Evolutionary conservation across 2,113 vertebrate species (phyloP), one percentile per base, ranked within the genome.

Genomic region (Malaclemys terrapin): DNA sequence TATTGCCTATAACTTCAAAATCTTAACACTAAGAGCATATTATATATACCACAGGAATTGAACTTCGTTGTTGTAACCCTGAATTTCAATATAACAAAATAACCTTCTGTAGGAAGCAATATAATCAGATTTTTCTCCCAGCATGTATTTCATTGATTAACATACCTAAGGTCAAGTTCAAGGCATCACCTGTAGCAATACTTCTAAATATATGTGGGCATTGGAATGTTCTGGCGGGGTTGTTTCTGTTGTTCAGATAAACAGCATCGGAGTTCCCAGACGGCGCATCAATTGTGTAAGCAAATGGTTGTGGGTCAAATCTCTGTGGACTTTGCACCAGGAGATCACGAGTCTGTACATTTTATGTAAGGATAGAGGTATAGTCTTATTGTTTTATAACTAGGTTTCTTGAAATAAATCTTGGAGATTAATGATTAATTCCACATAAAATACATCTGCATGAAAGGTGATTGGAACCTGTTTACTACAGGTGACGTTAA

Each of bases 101-200:
- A 3, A 13, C 89, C 17, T 0, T 89, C 96, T 90, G 50, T 76
- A 42, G 87, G 57, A 84, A 47, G 42, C 50, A 81, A 31, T 0
- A 2, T 0, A 1, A 59, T 38, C n/a, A 54, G 4, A 31, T n/a
- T 85, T 91, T 85, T 92, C 56, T 80, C 79, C 4, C 20, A 27
- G 88, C 86, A n/a, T 95, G 72, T 94, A 90, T 97, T 96, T 97
- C 81, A 88, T 86, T 93, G 94, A 94, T 97, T 97, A 97, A 95
- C 95, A 98, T 97, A 96, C 75, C 75, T 96, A 96, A 97, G 97
- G 97, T 98, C 98, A 98, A 98, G 97, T 98, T 98, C 98, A 98
- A 98, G 98, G 96, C 89, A 97, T 84, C 92, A 89, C 93, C 96
- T 98, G 90, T 91, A 65, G 76, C 85, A 92, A 95, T 92, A 96